Conservation (phyloP, 2,113 vertebrate genomes). For the Microtus richardsoni region DNA sequence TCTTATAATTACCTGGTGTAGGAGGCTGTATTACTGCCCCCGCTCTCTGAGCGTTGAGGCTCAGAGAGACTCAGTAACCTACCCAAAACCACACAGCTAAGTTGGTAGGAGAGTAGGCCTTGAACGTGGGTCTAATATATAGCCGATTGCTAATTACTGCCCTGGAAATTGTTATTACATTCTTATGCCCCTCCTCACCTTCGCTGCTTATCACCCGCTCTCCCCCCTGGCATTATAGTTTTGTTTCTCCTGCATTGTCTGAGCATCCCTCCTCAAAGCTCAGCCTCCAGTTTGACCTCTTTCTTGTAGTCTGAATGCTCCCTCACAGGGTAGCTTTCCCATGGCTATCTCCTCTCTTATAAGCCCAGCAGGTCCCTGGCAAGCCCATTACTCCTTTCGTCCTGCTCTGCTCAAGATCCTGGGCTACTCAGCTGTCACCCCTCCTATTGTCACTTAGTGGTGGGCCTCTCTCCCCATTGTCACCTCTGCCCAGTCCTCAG, state of each 20-base stretch:
- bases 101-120: neutral
- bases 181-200: neutral
- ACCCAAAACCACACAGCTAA: neutral
- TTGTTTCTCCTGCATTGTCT: neutral
- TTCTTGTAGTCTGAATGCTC: neutral
- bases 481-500: neutral
- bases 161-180: neutral
- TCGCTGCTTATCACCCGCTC: neutral
- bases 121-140: neutral
- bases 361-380: neutral
- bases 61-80: neutral
- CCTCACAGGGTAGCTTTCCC: neutral
- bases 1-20: neutral
- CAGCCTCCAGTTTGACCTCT: neutral
- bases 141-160: neutral
- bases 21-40: neutral
- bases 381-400: neutral
- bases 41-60: neutral
- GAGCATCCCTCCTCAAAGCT: neutral
- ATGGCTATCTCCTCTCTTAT: neutral
- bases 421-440: neutral
- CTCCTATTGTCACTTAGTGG: neutral
- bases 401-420: neutral
- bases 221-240: neutral
- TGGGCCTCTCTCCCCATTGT: neutral